Conservation (phyloP, 92 coral and sea anemone genomes). For the Paramuricea clavata region DNA sequence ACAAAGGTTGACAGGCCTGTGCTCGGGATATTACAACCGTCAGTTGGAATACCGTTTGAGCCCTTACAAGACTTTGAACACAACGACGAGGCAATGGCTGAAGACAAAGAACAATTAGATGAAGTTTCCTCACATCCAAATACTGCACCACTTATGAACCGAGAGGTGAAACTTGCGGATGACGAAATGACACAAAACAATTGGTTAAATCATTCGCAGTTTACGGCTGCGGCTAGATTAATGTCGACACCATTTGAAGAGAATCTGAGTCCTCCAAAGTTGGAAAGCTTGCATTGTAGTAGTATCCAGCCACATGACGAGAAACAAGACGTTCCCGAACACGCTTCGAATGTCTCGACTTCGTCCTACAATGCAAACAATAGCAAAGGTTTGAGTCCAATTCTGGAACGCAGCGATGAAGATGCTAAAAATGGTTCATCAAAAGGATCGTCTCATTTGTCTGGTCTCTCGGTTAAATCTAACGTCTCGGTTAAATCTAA, state of each 20-base stretch:
- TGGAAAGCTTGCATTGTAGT: constrained; percentile 78
- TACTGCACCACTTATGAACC: background rate
- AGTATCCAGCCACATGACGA: constrained; percentile 73
- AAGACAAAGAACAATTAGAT: constrained; percentile 41
- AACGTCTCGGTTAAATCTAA: background rate
- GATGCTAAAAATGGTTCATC: constrained; percentile 75
- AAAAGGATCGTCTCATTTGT: constrained; percentile 66
- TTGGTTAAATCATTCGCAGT: constrained; percentile 44
- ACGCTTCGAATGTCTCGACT: constrained; percentile 16
- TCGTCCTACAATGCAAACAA: constrained; percentile 7
- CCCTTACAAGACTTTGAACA: constrained; percentile 66
- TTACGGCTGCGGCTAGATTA: constrained; percentile 80
- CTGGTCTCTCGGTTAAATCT: background rate
- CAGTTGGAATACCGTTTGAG: constrained; percentile 84
- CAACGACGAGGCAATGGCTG: constrained; percentile 24
- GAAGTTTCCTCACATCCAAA: constrained; percentile 4
- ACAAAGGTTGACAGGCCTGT: constrained; percentile 56
- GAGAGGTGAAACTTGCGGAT: background rate
- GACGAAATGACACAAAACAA: constrained; percentile 3
- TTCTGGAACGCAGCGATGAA: constrained; percentile 92
- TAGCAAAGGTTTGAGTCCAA: constrained; percentile 78
- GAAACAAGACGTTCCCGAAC: constrained; percentile 28
- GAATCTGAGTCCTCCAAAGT: constrained; percentile 66
- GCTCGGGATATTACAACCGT: constrained; percentile 83
- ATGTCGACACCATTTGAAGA: constrained; percentile 87